Evolutionary conservation across 2,888 invertebrate genomes (phyloP).

Genomic region (Acrobasis repandana): DNA sequence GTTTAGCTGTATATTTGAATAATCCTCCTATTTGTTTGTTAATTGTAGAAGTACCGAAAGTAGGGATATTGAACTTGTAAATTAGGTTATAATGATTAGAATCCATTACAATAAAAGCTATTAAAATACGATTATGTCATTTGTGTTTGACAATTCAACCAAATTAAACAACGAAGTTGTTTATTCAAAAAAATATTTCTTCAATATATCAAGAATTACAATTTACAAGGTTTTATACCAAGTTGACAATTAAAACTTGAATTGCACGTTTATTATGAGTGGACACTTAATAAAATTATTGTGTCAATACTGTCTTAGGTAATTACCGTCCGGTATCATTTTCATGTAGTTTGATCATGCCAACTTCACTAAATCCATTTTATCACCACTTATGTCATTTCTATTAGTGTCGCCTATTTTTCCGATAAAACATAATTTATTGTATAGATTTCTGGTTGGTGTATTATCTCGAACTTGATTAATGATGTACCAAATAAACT

Average conservation of each 20-base stretch:
- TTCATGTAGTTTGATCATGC: conserved; percentile 11
- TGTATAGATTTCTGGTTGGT: not conserved
- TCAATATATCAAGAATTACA: no score
- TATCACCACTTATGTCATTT: conserved; percentile 6
- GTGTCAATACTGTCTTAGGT: not conserved
- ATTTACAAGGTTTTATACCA: no score
- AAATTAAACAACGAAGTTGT: no score
- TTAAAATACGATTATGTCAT: not conserved
- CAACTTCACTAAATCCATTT: not conserved
- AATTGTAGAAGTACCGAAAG: conserved; percentile 3
- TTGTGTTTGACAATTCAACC: no score
- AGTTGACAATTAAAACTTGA: no score
- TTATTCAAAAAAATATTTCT: no score
- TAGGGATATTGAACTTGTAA: conserved; percentile 10
- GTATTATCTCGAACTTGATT: conserved; percentile 13
- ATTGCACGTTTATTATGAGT: no score
- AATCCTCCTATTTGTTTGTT: conserved; percentile 12
- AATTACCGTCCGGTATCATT: not conserved
- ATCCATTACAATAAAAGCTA: conserved; percentile 5
- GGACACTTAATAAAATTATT: not conserved
- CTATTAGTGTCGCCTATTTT: conserved; percentile 12
- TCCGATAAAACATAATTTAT: conserved; percentile 14
- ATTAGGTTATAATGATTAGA: conserved; percentile 6
- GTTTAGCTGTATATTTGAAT: conserved; percentile 6
- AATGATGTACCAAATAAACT: conserved; percentile 9